Percentiles rank a stretch among this genome's conserved stretches.
Conservation (phyloP, 2,797 vertebrate species). For the Graptemys geographica region DNA sequence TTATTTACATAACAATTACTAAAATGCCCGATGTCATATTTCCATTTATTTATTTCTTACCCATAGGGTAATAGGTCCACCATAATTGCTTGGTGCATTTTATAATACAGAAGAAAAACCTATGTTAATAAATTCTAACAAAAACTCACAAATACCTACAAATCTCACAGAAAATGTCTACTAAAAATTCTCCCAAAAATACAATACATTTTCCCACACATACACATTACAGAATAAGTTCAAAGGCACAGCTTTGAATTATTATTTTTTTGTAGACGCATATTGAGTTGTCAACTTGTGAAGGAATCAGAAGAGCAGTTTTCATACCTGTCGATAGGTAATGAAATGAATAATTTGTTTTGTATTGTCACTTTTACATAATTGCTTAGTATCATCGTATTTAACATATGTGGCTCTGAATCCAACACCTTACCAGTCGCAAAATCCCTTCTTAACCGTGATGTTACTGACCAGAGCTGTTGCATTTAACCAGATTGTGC, state of each 20-base stretch:
- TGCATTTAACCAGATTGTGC: constrained; percentile 76
- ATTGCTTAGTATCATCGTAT: constrained; percentile 62
- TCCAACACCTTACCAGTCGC: constrained; percentile 50
- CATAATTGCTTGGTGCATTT: constrained; percentile 94
- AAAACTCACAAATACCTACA: constrained; percentile 92
- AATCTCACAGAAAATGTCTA: constrained; percentile 91
- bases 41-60: constrained; percentile 98
- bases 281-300: constrained; percentile 76
- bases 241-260: constrained; percentile 88
- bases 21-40: constrained; percentile 93
- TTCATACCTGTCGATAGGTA: constrained; percentile 76
- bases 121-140: constrained; percentile 95
- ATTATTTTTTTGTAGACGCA: constrained; percentile 76
- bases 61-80: constrained; percentile 99
- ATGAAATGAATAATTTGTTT: constrained; percentile 67
- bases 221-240: constrained; percentile 86
- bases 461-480: constrained; percentile 71
- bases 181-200: constrained; percentile 84
- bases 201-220: constrained; percentile 86
- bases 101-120: constrained; percentile 95
- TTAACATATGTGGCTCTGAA: constrained; percentile 71
- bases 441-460: constrained; percentile 64
- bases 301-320: constrained; percentile 68
- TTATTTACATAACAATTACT: constrained; percentile 98
- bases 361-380: constrained; percentile 69